Percentiles rank a stretch among this genome's conserved stretches.
phyloP scores from a whole-genome alignment of 1,140 invertebrate species.

The Tachypleus tridentatus region DNA sequence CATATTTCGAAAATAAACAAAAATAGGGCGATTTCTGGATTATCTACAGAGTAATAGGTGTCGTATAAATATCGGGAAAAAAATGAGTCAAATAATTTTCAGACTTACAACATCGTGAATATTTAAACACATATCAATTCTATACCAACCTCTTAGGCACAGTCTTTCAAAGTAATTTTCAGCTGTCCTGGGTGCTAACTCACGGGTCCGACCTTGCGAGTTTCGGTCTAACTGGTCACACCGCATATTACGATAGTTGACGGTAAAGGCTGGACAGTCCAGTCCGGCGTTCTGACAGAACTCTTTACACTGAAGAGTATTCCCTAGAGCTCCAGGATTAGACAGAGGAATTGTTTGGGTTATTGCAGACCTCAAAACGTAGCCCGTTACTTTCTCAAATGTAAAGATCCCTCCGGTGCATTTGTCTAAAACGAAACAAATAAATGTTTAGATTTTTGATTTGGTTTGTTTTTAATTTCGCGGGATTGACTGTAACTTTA shows the following conservation, averaged over 20 bases:
- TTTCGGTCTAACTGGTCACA: conserved; percentile 40
- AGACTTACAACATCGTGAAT: no score
- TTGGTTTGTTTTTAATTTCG: no score
- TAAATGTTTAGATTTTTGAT: background rate
- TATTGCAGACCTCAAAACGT: conserved; percentile 36
- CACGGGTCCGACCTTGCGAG: conserved; percentile 36
- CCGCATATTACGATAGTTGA: conserved; percentile 36
- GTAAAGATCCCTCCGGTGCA: conserved; percentile 40
- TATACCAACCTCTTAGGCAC: conserved; percentile 34
- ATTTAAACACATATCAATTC: background rate
- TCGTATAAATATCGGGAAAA: no score
- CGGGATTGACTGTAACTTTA: no score
- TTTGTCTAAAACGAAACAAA: conserved; percentile 27
- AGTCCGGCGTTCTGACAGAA: conserved; percentile 33
- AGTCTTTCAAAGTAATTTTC: conserved; percentile 42
- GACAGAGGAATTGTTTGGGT: conserved; percentile 33
- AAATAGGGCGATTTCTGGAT: no score
- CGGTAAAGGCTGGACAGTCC: conserved; percentile 38
- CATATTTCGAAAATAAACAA: no score
- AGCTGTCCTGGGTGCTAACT: conserved; percentile 33
- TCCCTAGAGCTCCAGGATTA: conserved; percentile 30
- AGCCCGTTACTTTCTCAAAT: conserved; percentile 40
- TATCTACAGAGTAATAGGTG: no score
- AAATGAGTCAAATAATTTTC: no score
- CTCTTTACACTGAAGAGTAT: conserved; percentile 33